A percentile compares a stretch with the other conserved stretches of the same genome.
Conservation (phyloP, 2,113 vertebrate species). For the Thalassoma bifasciatum region DNA sequence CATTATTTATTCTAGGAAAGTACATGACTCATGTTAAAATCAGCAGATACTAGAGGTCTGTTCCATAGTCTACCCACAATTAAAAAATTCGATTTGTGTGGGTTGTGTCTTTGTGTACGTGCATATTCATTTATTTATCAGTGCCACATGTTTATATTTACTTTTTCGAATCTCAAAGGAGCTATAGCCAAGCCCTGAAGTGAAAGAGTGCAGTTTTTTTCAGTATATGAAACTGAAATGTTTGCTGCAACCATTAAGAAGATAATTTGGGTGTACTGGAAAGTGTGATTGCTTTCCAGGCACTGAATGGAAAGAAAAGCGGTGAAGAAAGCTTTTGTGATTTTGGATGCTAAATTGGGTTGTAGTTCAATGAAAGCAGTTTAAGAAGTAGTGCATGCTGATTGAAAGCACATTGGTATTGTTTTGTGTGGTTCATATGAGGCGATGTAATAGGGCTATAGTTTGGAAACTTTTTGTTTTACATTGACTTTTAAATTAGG, state of each 20-base stretch:
- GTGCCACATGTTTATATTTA: slow-evolving; percentile 58
- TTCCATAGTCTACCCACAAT: slow-evolving; percentile 18
- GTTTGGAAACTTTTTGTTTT: too few relatives aligned
- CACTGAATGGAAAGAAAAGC: neutral
- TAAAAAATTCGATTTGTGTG: slow-evolving; percentile 33
- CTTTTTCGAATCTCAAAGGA: slow-evolving; percentile 47
- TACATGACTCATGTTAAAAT: slow-evolving; percentile 38
- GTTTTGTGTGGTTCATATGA: too few relatives aligned
- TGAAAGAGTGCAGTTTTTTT: slow-evolving; percentile 4
- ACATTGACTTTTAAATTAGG: neutral
- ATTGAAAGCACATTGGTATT: too few relatives aligned
- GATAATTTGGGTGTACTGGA: neutral
- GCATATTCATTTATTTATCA: slow-evolving; percentile 32
- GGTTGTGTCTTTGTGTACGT: slow-evolving; percentile 20
- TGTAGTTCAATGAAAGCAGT: too few relatives aligned
- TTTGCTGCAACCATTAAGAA: slow-evolving; percentile 8
- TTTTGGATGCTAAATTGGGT: too few relatives aligned
- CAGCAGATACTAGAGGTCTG: slow-evolving; percentile 20
- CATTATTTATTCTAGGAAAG: slow-evolving; percentile 10
- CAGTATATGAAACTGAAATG: slow-evolving; percentile 7
- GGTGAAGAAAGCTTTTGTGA: neutral
- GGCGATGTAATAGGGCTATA: too few relatives aligned
- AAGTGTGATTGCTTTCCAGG: slow-evolving; percentile 1
- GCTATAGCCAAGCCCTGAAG: slow-evolving; percentile 35
- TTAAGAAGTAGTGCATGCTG: too few relatives aligned